phyloP scores from a whole-genome alignment of 2,888 invertebrate genomes.

The Cheilosia urbana region DNA sequence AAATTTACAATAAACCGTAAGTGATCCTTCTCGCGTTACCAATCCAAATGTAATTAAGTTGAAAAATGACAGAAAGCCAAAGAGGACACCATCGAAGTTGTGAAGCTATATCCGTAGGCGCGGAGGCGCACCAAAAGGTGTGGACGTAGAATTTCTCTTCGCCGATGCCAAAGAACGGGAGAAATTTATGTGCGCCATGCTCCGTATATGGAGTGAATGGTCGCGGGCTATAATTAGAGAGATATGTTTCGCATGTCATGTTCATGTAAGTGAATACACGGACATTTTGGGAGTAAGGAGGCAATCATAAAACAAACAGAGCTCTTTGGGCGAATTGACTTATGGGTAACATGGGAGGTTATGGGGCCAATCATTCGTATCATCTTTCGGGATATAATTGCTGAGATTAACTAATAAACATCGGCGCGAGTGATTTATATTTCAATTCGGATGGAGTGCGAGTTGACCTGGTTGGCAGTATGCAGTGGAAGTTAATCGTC shows the following conservation, averaged over 20 bases:
- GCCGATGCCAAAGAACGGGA: slow-evolving; percentile 28
- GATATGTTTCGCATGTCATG: slow-evolving; percentile 32
- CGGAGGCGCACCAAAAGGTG: slow-evolving; percentile 67
- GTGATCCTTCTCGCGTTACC: slow-evolving; percentile 76
- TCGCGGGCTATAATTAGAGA: slow-evolving; percentile 69
- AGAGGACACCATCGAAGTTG: slow-evolving; percentile 66
- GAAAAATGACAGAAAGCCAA: slow-evolving; percentile 69
- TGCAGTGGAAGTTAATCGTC: slow-evolving; percentile 18
- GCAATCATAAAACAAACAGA: slow-evolving; percentile 52
- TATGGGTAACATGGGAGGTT: slow-evolving; percentile 65
- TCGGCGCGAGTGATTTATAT: slow-evolving; percentile 47
- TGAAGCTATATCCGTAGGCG: slow-evolving; percentile 64
- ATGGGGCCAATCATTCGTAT: slow-evolving; percentile 59
- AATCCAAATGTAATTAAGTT: slow-evolving; percentile 74
- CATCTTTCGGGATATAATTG: slow-evolving; percentile 64
- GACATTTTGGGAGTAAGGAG: slow-evolving; percentile 59
- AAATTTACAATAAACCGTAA: slow-evolving; percentile 49
- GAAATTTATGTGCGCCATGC: slow-evolving; percentile 68
- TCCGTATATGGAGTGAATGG: slow-evolving; percentile 62
- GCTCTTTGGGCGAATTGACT: slow-evolving; percentile 47
- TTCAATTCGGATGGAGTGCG: slow-evolving; percentile 31
- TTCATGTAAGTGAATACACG: neutral
- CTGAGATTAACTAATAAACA: slow-evolving; percentile 73
- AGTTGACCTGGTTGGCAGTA: slow-evolving; percentile 44
- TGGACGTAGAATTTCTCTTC: slow-evolving; percentile 72